These are phyloP conservation scores for Acanthacorydalis orientalis DNA, from an alignment of 2,888 invertebrate genomes.

Conservation along the genomic window DNA sequence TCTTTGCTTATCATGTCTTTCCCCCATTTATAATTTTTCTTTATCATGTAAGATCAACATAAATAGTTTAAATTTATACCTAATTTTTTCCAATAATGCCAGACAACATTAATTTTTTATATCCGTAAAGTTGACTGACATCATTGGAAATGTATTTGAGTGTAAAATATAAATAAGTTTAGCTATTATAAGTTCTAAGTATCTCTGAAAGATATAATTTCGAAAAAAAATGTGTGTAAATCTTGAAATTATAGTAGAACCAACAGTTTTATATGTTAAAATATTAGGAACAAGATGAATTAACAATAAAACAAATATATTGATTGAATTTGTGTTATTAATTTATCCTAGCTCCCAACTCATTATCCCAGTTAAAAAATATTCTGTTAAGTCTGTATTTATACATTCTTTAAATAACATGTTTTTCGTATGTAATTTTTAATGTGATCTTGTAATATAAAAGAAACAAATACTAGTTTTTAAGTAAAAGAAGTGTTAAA, in stretches of 20 bases:
- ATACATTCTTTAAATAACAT: no score
- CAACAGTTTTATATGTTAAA: constrained; percentile 8
- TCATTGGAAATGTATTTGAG: neutral
- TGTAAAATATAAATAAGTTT: constrained; percentile 6
- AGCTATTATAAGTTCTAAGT: constrained; percentile 7
- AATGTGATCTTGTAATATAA: no score
- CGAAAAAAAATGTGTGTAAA: constrained; percentile 7
- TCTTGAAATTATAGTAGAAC: constrained; percentile 7
- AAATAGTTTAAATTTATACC: no score
- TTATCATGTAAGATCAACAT: neutral
- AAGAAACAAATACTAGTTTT: no score
- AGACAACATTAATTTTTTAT: neutral
- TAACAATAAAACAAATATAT: constrained; percentile 8
- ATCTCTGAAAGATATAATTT: constrained; percentile 6
- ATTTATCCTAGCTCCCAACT: neutral
- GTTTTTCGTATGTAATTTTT: no score
- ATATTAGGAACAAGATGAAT: constrained; percentile 7
- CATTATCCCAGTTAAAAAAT: no score
- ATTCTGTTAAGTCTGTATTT: no score
- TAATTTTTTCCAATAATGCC: no score
- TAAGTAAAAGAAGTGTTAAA: no score
- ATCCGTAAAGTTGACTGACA: neutral
- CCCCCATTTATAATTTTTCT: neutral
- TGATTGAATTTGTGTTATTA: constrained; percentile 5
- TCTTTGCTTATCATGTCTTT: neutral